Base-by-base conservation (phyloP, 2,888 invertebrate genomes). In the Pollenia angustigena region DNA sequence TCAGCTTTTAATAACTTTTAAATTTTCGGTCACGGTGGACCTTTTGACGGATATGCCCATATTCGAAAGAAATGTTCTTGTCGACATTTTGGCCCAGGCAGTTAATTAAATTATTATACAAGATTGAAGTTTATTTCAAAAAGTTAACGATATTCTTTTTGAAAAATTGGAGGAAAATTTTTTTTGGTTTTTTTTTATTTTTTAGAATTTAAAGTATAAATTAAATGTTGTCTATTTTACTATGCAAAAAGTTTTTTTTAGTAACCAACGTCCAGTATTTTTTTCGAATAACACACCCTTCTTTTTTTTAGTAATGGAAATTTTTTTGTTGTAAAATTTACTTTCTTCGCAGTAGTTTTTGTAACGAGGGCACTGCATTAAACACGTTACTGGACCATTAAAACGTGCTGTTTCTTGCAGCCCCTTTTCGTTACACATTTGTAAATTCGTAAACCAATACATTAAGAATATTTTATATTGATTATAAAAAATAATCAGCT, bases 401-500 rank as follows among this genome's bases (percentile, higher is more conserved):
- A 75, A 75, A 81, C 81, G 75, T 75, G 75, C 52, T 58, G 2
- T 32, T 23, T n/a, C 32, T 50, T 10, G 11, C 10, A 48, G 68
- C 42, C 32, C 48, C 42, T 75, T 48, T 46, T 1, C n/a, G 11
- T 18, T 2, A 42, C 52, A 52, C 80, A 52, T 62, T 71, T 71
- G 3, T 44, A 16, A 40, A 48, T 58, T 56, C 40, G 48, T 66
- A 40, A 14, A 23, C 40, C 69, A 60, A 18, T 42, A 18, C 0
- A 14, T 32, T 7, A 44, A 46, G 32, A 54, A 44, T 23, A 46
- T 81, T 60, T 68, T 60, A 58, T 23, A 58, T 12, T 40, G 48
- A 66, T 72, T 14, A 4, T 58, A 14, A 44, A 69, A 50, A 18
- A 66, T 68, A 50, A 81, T 76, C 71, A 75, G 75, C 18, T 71